Evolutionary conservation across 2,113 vertebrate species (phyloP), one percentile per base, ranked within the genome.

Genomic region (Pontoporia blainvillei): DNA sequence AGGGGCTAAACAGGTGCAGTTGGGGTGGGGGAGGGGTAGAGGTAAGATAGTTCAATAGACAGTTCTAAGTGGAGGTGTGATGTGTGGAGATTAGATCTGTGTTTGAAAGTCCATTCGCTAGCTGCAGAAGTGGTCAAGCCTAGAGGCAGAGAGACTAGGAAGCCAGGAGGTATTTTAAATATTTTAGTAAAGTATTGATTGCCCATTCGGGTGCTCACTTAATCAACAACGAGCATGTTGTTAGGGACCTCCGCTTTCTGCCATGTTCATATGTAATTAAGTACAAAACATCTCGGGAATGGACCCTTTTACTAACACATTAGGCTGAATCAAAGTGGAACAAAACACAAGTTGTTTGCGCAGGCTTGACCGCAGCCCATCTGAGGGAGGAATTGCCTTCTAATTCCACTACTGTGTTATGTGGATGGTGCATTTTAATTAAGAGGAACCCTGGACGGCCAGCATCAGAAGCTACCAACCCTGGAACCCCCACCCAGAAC

Each of bases 151-250:
- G 59, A 75, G 34, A 44, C 44, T 52, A 61, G 86, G 39, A 52
- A 66, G 81, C 96, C 62, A n/a, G 87, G 79, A 62, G 91, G 86
- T 71, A 66, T 95, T 95, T 96, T 87, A 93, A 97, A 95, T 91
- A 78, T 97, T 95, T 95, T 62, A 97, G 79, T 97, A 78, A 96
- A 97, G 89, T 95, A 97, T 97, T 69, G 92, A 98, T 97, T 39
- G 76, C 52, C 79, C 84, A 44, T 90, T 94, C 95, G 87, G 49
- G 88, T 20, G n/a, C 76, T 76, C 96, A 96, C 76, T 98, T 97
- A 95, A 96, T 97, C 98, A 98, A 78, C 96, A 95, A 78, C 1
- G 12, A 62, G 57, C 44, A 4, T 36, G 86, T 96, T 62, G 62
- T 72, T 84, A 88, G 93, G 82, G 66, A 25, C 86, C 86, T 90